Evolutionary conservation across 2,888 invertebrate genomes (phyloP), one percentile per base, ranked within the genome.

Genomic region (Mesopsocus fuscifrons): DNA sequence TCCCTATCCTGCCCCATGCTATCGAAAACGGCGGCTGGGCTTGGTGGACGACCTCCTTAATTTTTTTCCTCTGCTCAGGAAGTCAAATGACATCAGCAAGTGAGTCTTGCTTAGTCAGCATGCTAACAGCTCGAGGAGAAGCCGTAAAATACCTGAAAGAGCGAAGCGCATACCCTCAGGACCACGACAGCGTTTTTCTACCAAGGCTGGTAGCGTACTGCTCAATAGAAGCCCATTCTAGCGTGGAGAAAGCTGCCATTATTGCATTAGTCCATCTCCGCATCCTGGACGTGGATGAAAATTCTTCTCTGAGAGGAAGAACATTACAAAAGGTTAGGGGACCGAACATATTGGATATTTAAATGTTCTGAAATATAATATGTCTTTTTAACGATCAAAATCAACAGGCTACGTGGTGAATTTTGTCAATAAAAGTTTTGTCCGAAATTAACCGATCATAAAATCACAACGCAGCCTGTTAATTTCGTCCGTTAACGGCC

Each of bases 21-120:
- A n/a, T n/a, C n/a, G n/a, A n/a, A n/a, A n/a, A n/a, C n/a, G n/a
- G n/a, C n/a, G n/a, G n/a, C n/a, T n/a, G n/a, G n/a, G n/a, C n/a
- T n/a, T n/a, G n/a, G n/a, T n/a, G n/a, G n/a, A n/a, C n/a, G n/a
- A n/a, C n/a, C n/a, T n/a, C n/a, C n/a, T n/a, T n/a, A n/a, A n/a
- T n/a, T n/a, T n/a, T n/a, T n/a, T n/a, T n/a, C n/a, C n/a, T n/a
- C n/a, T n/a, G n/a, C n/a, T n/a, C n/a, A n/a, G n/a, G n/a, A n/a
- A n/a, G n/a, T n/a, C n/a, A n/a, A n/a, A n/a, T n/a, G n/a, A 65
- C 80, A 1, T 83, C 84, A 1, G 84, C 85, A 2, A 83, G 83
- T 41, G 87, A 87, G 56, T 82, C 82, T 56, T 74, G 83, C 8
- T 61, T 87, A 3, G 80, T 84, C 6, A 71, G 74, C 20, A 70